Evolutionary conservation across 2,113 vertebrate species (phyloP).

Genomic region (Zosterops japonicus): DNA sequence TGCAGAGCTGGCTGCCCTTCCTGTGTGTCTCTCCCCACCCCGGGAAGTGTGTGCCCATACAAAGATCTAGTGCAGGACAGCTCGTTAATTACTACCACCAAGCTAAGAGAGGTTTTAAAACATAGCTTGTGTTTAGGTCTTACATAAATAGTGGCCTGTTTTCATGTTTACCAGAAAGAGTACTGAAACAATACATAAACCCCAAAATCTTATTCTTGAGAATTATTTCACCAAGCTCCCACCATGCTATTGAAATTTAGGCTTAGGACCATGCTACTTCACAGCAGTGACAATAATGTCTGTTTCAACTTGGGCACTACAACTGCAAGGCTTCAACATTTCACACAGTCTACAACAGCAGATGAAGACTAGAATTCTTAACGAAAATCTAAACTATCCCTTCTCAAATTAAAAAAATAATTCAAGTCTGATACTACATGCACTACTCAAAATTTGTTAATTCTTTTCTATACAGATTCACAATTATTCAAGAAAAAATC

Average conservation of each 20-base stretch:
- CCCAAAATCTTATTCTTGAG: not conserved
- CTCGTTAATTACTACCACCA: not conserved
- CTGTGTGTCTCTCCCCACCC: not conserved
- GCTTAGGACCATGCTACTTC: not conserved
- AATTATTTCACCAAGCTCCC: not conserved
- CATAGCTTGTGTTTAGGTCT: not conserved
- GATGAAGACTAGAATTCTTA: not conserved
- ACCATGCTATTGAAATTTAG: not conserved
- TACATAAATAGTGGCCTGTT: not conserved
- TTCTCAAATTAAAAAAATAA: not conserved
- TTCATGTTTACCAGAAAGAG: not conserved
- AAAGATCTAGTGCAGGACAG: not conserved
- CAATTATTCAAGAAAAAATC: not conserved
- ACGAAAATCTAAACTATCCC: not conserved
- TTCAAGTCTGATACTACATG: not conserved
- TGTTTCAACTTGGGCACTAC: not conserved
- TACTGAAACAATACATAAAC: not conserved
- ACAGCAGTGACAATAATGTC: not conserved
- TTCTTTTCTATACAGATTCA: not conserved
- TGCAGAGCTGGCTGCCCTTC: not conserved
- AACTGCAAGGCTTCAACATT: not conserved
- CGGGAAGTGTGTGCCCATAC: not conserved
- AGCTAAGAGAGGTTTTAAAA: not conserved
- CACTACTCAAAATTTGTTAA: not conserved
- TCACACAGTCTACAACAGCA: not conserved